These are phyloP conservation scores for Leucoraja ocellata DNA, from an alignment of 2,797 vertebrate genomes.

Conservation along the genomic window DNA sequence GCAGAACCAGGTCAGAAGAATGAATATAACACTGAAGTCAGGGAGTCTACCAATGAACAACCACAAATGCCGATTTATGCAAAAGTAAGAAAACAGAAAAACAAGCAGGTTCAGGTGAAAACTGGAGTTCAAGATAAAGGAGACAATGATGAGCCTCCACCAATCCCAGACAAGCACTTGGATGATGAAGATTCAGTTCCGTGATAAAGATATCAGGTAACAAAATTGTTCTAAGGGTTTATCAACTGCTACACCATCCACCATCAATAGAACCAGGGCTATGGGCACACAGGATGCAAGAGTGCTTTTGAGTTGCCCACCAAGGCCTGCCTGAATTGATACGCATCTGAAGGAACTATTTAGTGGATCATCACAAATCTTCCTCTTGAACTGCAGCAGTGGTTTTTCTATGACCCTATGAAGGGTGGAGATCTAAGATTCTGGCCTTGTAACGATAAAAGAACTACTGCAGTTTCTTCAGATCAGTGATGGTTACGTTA, in stretches of 20 bases:
- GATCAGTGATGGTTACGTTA: neutral
- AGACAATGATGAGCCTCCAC: neutral
- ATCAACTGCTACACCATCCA: neutral
- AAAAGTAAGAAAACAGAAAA: slow-evolving; percentile 10
- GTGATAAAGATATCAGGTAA: slow-evolving; percentile 2
- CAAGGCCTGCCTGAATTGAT: neutral
- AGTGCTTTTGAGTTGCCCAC: neutral
- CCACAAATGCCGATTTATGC: slow-evolving; percentile 2
- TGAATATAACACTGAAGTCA: neutral
- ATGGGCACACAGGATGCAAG: neutral
- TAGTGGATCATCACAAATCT: neutral
- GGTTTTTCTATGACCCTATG: neutral
- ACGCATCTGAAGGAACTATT: neutral
- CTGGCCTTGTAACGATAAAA: neutral
- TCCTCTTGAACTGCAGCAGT: neutral
- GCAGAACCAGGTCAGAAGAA: neutral
- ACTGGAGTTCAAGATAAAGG: neutral
- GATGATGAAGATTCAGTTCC: neutral
- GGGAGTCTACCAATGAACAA: no score
- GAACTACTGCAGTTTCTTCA: neutral
- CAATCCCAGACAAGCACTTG: slow-evolving; percentile 2
- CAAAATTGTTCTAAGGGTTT: no score
- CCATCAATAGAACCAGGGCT: neutral
- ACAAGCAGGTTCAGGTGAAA: neutral
- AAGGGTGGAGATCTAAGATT: neutral